phyloP scores from a whole-genome alignment of 2,113 vertebrate genomes.

The Pica pica region DNA sequence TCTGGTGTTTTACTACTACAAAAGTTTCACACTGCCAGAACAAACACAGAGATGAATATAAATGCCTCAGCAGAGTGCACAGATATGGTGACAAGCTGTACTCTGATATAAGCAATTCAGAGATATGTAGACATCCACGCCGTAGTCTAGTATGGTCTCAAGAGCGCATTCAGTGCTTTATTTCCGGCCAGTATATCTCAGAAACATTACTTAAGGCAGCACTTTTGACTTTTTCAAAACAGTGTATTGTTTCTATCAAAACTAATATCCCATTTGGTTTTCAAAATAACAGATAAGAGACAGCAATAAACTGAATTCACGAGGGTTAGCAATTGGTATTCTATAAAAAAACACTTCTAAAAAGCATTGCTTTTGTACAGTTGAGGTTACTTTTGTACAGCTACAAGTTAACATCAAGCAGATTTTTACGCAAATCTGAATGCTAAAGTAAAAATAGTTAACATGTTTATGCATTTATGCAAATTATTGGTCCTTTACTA shows the following conservation, averaged over 20 bases:
- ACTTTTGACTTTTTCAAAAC: not conserved
- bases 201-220: not conserved
- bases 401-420: not conserved
- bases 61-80: not conserved
- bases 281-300: not conserved
- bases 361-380: not conserved
- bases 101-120: not conserved
- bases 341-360: not conserved
- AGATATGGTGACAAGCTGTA: not conserved
- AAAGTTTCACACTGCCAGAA: not conserved
- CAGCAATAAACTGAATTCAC: not conserved
- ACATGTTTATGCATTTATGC: not conserved
- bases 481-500: rapidly evolving
- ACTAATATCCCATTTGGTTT: not conserved
- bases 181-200: not conserved
- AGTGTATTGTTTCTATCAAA: not conserved
- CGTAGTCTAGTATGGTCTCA: not conserved
- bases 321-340: not conserved
- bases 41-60: not conserved
- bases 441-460: not conserved
- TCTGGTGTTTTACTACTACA: not conserved
- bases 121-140: not conserved
- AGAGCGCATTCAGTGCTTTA: not conserved
- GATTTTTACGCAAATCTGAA: not conserved
- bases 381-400: no score